phyloP scores from a whole-genome alignment of 2,113 vertebrate genomes.

The Poeciliopsis turrubarensis region DNA sequence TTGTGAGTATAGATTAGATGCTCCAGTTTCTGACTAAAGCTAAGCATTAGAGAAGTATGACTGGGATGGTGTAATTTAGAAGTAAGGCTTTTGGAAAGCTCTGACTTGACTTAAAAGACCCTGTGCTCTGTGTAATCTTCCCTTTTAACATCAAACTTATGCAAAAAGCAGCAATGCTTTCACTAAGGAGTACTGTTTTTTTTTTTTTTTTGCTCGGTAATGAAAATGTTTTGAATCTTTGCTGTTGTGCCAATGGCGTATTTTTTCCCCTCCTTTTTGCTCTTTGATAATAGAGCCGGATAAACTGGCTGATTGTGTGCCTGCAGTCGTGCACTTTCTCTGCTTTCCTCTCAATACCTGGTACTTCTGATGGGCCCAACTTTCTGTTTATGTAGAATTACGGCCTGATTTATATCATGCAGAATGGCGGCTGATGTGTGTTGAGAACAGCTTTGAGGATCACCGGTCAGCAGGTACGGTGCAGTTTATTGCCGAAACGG shows the following conservation, averaged over 20 bases:
- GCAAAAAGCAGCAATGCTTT: slow-evolving; percentile 69
- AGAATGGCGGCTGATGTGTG: slow-evolving; percentile 73
- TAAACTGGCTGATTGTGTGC: slow-evolving; percentile 77
- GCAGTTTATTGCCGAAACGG: no score
- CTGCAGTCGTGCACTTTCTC: slow-evolving; percentile 74
- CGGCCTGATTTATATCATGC: slow-evolving; percentile 66
- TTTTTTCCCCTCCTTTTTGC: slow-evolving; percentile 49
- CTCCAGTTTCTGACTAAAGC: slow-evolving; percentile 35
- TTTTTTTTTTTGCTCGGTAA: slow-evolving; percentile 60
- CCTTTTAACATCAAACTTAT: slow-evolving; percentile 53
- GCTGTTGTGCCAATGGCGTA: slow-evolving; percentile 60
- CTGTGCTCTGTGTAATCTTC: slow-evolving; percentile 54
- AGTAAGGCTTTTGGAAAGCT: slow-evolving; percentile 39
- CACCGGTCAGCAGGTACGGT: slow-evolving; percentile 58
- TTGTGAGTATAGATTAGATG: slow-evolving; percentile 16
- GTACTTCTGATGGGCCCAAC: slow-evolving; percentile 64
- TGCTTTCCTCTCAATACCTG: slow-evolving; percentile 65
- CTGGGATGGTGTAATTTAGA: slow-evolving; percentile 34
- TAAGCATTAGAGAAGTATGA: slow-evolving; percentile 31
- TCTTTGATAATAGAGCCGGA: slow-evolving; percentile 74
- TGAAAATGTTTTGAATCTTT: slow-evolving; percentile 72
- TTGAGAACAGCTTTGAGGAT: slow-evolving; percentile 67
- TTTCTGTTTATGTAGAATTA: slow-evolving; percentile 41
- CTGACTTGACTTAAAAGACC: slow-evolving; percentile 35
- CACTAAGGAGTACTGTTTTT: slow-evolving; percentile 44